phyloP scores from a whole-genome alignment of 2,888 invertebrate species.

The Amiota communis region DNA sequence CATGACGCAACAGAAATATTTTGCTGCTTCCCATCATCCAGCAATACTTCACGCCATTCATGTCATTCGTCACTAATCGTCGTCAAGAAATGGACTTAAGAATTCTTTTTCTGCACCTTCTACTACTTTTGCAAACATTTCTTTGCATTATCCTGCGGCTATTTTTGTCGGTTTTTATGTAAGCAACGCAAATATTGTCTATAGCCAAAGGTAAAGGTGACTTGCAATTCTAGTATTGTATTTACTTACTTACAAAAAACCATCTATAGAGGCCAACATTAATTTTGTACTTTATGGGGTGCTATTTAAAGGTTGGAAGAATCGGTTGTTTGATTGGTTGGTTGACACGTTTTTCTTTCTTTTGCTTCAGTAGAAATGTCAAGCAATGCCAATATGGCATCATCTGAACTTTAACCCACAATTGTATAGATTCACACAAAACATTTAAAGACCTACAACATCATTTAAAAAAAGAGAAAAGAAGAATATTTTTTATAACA shows the following conservation, averaged over 20 bases:
- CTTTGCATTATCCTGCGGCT: slow-evolving; percentile 55
- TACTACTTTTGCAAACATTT: slow-evolving; percentile 33
- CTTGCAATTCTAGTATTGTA: slow-evolving; percentile 20
- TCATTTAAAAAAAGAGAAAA: too few species aligned
- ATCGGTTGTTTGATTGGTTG: too few species aligned
- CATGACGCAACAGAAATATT: slow-evolving; percentile 60
- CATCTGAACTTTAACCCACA: slow-evolving; percentile 26
- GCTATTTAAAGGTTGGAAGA: too few species aligned
- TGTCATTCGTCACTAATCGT: background rate
- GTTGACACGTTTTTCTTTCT: too few species aligned
- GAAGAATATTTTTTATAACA: too few species aligned
- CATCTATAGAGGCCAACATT: too few species aligned
- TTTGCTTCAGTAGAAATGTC: slow-evolving; percentile 14
- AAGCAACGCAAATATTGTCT: slow-evolving; percentile 1
- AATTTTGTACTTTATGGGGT: too few species aligned
- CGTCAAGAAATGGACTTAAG: slow-evolving; percentile 9
- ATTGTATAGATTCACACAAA: background rate
- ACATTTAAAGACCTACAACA: too few species aligned
- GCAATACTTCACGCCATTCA: too few species aligned
- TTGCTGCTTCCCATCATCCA: too few species aligned
- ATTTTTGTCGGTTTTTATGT: slow-evolving; percentile 45
- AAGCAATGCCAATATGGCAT: slow-evolving; percentile 15
- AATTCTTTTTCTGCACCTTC: slow-evolving; percentile 32
- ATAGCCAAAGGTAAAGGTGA: slow-evolving; percentile 5
- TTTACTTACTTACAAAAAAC: too few species aligned